Base-by-base conservation (phyloP, 2,113 vertebrate genomes). In the Ceyx cyanopectus region DNA sequence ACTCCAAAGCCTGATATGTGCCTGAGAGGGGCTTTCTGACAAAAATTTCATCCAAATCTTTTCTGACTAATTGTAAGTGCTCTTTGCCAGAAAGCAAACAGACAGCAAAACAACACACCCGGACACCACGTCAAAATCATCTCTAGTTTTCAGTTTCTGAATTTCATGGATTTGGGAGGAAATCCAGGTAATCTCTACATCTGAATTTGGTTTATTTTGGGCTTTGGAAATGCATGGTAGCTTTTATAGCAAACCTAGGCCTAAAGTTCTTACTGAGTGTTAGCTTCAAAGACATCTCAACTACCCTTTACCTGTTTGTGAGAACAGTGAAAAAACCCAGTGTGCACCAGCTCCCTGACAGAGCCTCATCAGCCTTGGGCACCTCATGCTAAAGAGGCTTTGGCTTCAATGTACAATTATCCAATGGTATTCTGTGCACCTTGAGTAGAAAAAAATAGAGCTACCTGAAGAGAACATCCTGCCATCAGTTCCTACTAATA, bases 201-300 rank as follows among this genome's bases (percentile, higher is more conserved):
- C 85, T 87, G 75, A 63, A 24, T 72, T n/a, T 41, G 18, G 20
- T 77, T 95, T 85, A 29, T 70, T 94, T 87, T 26, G 58, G 48
- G 20, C 41, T 76, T 87, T 80, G 58, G 78, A 66, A 85, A 54
- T 27, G 14, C 0, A 7, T 72, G 37, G 41, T 73, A 79, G 45
- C n/a, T 73, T 50, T 60, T 62, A 54, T 76, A 74, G 56, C 12
- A 69, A 91, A 83, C 10, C 18, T 45, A n/a, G 65, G 45, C 27
- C 24, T 75, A 14, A 88, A 86, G 32, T 26, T 0, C 0, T 80
- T 89, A 57, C 20, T 29, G 72, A 87, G 32, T 27, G 72, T 87
- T 50, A 56, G 43, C 37, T 51, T 82, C 51, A 17, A 34, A 82
- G 62, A 10, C 4, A 0, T 79, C 10, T 0, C 65, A 58, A 61